Evolutionary conservation across 2,113 vertebrate genomes (phyloP).

Genomic region (Aegotheles bennettii): DNA sequence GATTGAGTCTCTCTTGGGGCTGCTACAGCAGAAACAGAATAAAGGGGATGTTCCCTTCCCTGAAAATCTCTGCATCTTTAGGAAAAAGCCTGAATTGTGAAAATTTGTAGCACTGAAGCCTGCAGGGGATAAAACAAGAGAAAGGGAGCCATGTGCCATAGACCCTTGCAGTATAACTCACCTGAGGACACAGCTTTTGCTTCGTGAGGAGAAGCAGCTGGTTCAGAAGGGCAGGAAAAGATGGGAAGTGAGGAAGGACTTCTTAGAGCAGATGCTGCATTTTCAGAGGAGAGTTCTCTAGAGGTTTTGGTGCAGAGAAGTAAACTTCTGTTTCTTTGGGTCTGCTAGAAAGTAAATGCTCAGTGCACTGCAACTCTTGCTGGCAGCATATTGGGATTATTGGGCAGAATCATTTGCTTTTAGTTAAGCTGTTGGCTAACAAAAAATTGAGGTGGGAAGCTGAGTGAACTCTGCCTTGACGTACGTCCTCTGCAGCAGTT

Average conservation of each 20-base stretch:
- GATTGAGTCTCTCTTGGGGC: conserved; percentile 10
- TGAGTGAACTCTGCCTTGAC: neutral
- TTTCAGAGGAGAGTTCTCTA: neutral
- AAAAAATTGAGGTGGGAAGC: neutral
- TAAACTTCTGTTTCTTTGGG: neutral
- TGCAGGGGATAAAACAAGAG: neutral
- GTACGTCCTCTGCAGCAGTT: neutral
- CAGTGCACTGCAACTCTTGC: neutral
- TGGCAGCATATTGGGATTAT: neutral
- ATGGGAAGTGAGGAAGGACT: neutral
- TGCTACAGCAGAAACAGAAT: conserved; percentile 14
- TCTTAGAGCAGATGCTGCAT: neutral
- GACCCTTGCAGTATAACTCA: neutral
- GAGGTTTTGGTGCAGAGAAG: neutral
- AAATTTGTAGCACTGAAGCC: neutral
- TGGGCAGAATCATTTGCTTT: neutral
- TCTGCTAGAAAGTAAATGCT: neutral
- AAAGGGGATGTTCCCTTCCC: neutral
- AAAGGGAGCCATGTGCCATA: rapidly evolving
- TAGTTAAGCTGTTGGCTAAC: neutral
- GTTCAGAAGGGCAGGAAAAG: neutral
- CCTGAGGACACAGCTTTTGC: neutral
- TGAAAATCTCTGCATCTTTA: neutral
- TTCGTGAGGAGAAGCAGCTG: neutral
- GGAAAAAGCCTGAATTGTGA: neutral